Evolutionary conservation across 2,888 invertebrate genomes (phyloP).

Genomic region (Idaea biselata): DNA sequence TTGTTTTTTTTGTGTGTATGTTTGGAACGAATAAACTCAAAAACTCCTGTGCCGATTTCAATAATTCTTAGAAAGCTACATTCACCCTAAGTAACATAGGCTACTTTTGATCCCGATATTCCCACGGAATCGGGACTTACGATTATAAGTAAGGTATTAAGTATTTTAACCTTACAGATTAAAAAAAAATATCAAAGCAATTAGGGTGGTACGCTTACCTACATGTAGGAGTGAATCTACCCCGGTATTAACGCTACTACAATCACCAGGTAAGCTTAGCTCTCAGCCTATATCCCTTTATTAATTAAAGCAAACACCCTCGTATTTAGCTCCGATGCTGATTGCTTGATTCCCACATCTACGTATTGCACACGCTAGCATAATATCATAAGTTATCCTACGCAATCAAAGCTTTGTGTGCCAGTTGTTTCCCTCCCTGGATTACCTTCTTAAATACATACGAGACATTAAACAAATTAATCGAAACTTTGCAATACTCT

Average conservation of each 20-base stretch:
- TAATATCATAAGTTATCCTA: background rate
- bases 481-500: slow-evolving; percentile 12
- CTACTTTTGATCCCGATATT: too few relatives aligned
- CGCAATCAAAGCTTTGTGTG: slow-evolving; percentile 3
- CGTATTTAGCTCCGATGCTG: slow-evolving; percentile 42
- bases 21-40: too few relatives aligned
- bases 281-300: slow-evolving; percentile 35
- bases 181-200: too few relatives aligned
- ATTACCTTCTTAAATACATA: slow-evolving; percentile 5
- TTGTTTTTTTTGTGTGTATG: too few relatives aligned
- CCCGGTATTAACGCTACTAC: slow-evolving; percentile 5
- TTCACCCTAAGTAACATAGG: too few relatives aligned
- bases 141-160: too few relatives aligned
- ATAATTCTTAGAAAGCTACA: too few relatives aligned
- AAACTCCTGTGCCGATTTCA: too few relatives aligned
- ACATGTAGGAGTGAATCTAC: background rate
- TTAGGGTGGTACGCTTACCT: too few relatives aligned
- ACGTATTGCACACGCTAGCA: slow-evolving; percentile 4
- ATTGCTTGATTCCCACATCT: slow-evolving; percentile 39
- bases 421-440: background rate
- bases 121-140: too few relatives aligned
- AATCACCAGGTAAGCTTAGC: slow-evolving; percentile 12
- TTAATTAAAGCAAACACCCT: slow-evolving; percentile 51
- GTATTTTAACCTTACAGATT: too few relatives aligned
- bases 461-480: slow-evolving; percentile 4